Base-by-base conservation (phyloP, 2,888 invertebrate genomes). In the Brachylomia viminalis region DNA sequence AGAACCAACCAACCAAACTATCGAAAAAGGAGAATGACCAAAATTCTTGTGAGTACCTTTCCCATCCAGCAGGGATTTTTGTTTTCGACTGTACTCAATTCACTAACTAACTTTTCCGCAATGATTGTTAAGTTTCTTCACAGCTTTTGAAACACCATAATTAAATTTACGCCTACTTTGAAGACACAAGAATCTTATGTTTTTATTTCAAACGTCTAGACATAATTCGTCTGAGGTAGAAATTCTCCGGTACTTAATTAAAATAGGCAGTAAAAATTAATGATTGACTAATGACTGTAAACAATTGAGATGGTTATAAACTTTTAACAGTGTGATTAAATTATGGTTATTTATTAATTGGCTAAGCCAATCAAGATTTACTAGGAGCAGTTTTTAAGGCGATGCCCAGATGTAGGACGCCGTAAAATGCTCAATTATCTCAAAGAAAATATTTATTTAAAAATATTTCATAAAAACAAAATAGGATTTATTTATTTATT, bases 341-440 rank as follows among this genome's bases (percentile, higher is more conserved):
- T 4, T 5, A 65, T 65, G 81, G 81, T 78, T 75, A 81, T 15
- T 78, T 75, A 45, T 54, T 54, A 30, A 75, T 78, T 65, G 30
- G 65, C 0, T 81, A 47, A 7, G 47, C 54, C 38, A 79, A 54
- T 79, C 8, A 76, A 54, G 20, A 17, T 66, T 42, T 75, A 30
- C 20, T 47, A 8, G 5, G 6, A 62, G 30, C 3, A 47, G 30
- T 10, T 52, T 78, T 52, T 45, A n/a, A 10, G 38, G 2, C 38
- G 5, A 5, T 38, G 38, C 5, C 38, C 38, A 38, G 7, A 38
- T 7, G 5, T 38, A 38, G 38, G 38, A 38, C 2, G 7, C 0
- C 38, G 38, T 38, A 38, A 38, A 38, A 38, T 7, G 5, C 4
- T 38, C 38, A 38, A 0, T 38, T 38, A 6, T 38, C 7, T 38